Evolutionary conservation across 2,113 vertebrate genomes (phyloP).

Genomic region (Carassius carassius): DNA sequence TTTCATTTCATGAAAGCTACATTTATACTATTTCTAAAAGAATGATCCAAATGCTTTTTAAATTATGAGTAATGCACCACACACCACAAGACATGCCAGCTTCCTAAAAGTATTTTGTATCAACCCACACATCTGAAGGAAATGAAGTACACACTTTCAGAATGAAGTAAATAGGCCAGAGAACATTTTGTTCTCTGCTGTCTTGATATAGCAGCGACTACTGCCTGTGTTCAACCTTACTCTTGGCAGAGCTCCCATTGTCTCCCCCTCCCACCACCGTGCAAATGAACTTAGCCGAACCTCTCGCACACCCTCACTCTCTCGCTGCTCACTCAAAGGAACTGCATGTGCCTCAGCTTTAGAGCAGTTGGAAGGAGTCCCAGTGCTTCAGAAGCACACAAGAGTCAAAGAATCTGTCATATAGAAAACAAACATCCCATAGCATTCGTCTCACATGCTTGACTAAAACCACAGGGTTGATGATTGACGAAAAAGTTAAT

Average conservation of each 20-base stretch:
- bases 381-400: not conserved
- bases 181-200: conserved; percentile 28
- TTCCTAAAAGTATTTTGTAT: not conserved
- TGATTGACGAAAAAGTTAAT: not conserved
- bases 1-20: not conserved
- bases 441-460: not conserved
- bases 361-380: not conserved
- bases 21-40: not conserved
- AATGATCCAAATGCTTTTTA: not conserved
- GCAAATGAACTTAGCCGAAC: conserved; percentile 9
- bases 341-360: not conserved
- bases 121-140: not conserved
- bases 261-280: not conserved
- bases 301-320: not conserved
- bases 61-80: not conserved
- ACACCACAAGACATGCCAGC: not conserved
- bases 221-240: conserved; percentile 9
- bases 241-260: not conserved
- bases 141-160: not conserved
- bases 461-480: not conserved
- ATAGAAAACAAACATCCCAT: not conserved
- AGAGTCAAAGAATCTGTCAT: not conserved
- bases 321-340: not conserved
- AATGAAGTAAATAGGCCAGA: not conserved
- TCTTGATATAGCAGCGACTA: conserved; percentile 1